phyloP scores from a whole-genome alignment of 2,888 invertebrate genomes.

The Drosophila planitibia region DNA sequence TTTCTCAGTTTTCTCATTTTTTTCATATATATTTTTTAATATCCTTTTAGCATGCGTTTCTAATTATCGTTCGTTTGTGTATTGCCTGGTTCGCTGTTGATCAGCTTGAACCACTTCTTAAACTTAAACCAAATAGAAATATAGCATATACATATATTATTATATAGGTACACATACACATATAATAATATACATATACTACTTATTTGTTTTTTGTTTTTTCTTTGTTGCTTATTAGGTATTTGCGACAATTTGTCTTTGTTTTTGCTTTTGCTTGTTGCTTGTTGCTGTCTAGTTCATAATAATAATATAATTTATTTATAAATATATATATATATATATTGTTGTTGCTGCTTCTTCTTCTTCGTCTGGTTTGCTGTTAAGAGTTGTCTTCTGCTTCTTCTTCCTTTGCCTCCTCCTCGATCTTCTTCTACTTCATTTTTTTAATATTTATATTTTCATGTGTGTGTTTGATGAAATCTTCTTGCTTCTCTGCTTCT shows the following conservation, averaged over 20 bases:
- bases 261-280: slow-evolving; percentile 39
- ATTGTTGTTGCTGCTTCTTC: slow-evolving; percentile 45
- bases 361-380: slow-evolving; percentile 46
- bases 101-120: slow-evolving; percentile 44
- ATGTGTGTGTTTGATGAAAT: slow-evolving; percentile 81
- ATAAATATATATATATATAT: slow-evolving; percentile 60
- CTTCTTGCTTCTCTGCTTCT: slow-evolving; percentile 54
- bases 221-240: slow-evolving; percentile 51
- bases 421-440: slow-evolving; percentile 28
- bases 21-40: neutral
- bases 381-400: slow-evolving; percentile 49
- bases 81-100: neutral
- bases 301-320: slow-evolving; percentile 61
- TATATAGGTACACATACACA: slow-evolving; percentile 22
- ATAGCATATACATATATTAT: slow-evolving; percentile 12
- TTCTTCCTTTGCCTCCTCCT: slow-evolving; percentile 26
- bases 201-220: slow-evolving; percentile 26
- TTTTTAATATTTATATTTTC: slow-evolving; percentile 35
- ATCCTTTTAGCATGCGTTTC: slow-evolving; percentile 2
- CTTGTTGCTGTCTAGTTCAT: slow-evolving; percentile 19
- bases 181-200: slow-evolving; percentile 38
- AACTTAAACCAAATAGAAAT: slow-evolving; percentile 27
- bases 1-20: neutral
- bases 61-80: slow-evolving; percentile 6
- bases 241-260: slow-evolving; percentile 70